phyloP scores from a whole-genome alignment of 2,797 vertebrate species.

The Chelonia mydas region DNA sequence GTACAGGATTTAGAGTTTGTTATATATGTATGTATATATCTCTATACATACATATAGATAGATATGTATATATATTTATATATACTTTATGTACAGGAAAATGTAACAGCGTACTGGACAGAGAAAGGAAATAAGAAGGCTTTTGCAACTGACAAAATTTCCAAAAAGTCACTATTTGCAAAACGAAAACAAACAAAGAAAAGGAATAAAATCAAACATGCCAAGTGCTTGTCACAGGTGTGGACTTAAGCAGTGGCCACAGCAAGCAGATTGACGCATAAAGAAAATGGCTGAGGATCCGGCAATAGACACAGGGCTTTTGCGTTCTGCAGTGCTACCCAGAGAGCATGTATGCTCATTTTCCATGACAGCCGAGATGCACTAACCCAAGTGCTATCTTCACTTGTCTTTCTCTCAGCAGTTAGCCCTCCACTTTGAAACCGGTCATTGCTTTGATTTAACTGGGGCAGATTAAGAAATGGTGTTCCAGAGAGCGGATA shows the following conservation, averaged over 20 bases:
- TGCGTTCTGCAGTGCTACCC: not conserved
- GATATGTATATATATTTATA: slow-evolving; percentile 78
- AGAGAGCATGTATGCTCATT: not conserved
- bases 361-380: not conserved
- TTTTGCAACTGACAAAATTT: slow-evolving; percentile 67
- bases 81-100: slow-evolving; percentile 80
- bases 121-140: slow-evolving; percentile 46
- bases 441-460: not conserved
- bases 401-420: not conserved
- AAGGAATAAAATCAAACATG: slow-evolving; percentile 12
- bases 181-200: slow-evolving; percentile 6
- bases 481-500: not conserved
- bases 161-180: not conserved
- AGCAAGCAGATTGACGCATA: not conserved
- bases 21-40: slow-evolving; percentile 70
- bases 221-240: not conserved
- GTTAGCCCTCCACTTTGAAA: not conserved
- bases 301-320: not conserved
- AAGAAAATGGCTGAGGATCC: not conserved
- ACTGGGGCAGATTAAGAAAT: not conserved
- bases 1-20: slow-evolving; percentile 72
- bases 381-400: not conserved
- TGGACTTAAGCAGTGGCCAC: not conserved
- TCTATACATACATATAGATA: slow-evolving; percentile 70
- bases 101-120: slow-evolving; percentile 68